phyloP scores from a whole-genome alignment of 92 coral and sea anemone genomes.

The Montipora capitata region DNA sequence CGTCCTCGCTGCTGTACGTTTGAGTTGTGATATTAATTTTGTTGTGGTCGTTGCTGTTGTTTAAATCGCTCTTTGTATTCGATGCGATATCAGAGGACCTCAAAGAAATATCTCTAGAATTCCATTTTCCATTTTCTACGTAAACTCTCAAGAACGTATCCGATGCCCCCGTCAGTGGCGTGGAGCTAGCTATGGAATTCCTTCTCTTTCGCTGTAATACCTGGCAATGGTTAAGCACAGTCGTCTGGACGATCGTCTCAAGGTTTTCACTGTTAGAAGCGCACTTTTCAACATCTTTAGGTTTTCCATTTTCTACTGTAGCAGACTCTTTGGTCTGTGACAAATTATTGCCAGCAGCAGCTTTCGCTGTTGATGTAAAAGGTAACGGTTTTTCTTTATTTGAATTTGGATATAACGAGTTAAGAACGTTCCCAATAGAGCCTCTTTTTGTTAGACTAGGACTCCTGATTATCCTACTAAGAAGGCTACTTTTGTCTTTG shows the following conservation, averaged over 20 bases:
- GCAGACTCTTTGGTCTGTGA: not conserved
- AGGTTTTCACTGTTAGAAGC: not conserved
- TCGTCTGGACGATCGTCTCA: conserved; percentile 19
- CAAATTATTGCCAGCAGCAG: not conserved
- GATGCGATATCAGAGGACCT: not conserved
- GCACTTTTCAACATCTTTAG: not conserved
- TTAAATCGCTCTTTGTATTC: not conserved
- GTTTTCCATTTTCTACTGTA: not conserved
- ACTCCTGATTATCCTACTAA: conserved; percentile 28
- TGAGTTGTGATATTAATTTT: too few species aligned
- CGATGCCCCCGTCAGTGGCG: conserved; percentile 69
- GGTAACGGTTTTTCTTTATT: not conserved
- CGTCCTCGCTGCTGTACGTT: not conserved
- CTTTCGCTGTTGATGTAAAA: not conserved
- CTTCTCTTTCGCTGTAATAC: conserved; percentile 32
- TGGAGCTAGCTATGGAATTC: conserved; percentile 65
- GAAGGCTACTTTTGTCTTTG: not conserved
- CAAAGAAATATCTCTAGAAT: not conserved
- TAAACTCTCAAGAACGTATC: conserved; percentile 55
- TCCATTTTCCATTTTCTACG: conserved; percentile 19
- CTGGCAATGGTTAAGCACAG: conserved; percentile 24
- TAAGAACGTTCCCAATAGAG: conserved; percentile 46
- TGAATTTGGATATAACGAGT: conserved; percentile 36
- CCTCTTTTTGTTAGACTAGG: conserved; percentile 45
- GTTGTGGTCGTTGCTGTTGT: not conserved